These are phyloP conservation scores for Phaedon cochleariae DNA, from an alignment of 2,888 invertebrate species.

Conservation along the genomic window DNA sequence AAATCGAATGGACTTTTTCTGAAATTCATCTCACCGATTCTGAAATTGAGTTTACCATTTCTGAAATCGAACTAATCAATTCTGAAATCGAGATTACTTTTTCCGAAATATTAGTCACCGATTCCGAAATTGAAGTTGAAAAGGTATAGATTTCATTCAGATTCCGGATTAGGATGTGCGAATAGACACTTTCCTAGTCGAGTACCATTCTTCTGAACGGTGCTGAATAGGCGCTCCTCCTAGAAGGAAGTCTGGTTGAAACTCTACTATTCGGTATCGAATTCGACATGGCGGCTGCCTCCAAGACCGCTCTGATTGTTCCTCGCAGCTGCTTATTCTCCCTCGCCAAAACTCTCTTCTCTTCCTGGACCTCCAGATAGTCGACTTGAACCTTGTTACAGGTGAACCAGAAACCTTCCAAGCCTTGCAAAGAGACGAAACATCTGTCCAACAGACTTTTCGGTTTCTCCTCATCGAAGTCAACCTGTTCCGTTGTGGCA, in stretches of 20 bases:
- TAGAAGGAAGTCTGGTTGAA: constrained; percentile 45
- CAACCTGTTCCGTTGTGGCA: not conserved
- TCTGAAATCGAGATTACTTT: too few relatives aligned
- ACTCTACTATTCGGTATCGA: constrained; percentile 42
- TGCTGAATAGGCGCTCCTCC: constrained; percentile 44
- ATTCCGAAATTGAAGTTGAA: too few relatives aligned
- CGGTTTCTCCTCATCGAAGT: constrained; percentile 4
- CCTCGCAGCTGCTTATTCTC: constrained; percentile 63
- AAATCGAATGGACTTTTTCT: too few relatives aligned
- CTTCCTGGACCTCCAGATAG: constrained; percentile 58
- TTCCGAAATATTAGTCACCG: too few relatives aligned
- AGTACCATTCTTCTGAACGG: constrained; percentile 40
- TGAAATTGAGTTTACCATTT: too few relatives aligned
- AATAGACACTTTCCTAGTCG: not conserved
- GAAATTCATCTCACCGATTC: too few relatives aligned
- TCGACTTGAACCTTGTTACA: constrained; percentile 63
- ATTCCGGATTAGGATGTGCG: too few relatives aligned
- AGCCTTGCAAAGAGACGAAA: constrained; percentile 48
- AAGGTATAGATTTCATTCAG: too few relatives aligned
- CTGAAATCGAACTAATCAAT: too few relatives aligned
- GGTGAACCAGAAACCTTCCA: constrained; percentile 66
- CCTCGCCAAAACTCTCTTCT: constrained; percentile 59
- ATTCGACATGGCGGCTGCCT: constrained; percentile 51
- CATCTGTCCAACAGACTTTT: constrained; percentile 36
- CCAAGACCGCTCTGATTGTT: constrained; percentile 57